Evolutionary conservation across 1,140 invertebrate genomes (phyloP).

Genomic region (Drosophila simulans): DNA sequence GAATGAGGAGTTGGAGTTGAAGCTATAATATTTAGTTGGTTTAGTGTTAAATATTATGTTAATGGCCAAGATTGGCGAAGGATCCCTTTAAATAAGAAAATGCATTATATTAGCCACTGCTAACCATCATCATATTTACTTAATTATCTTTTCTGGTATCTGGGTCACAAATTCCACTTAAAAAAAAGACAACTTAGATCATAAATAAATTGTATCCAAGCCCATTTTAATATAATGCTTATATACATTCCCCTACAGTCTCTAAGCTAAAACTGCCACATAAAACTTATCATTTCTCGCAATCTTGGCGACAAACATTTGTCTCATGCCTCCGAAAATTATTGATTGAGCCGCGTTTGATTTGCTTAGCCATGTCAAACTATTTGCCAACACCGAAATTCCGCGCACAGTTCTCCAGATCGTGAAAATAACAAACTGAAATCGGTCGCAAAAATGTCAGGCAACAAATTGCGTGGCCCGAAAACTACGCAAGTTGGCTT

Average conservation of each 20-base stretch:
- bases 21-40: neutral
- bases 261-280: slow-evolving; percentile 15
- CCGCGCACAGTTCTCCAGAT: slow-evolving; percentile 58
- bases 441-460: slow-evolving; percentile 55
- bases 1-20: slow-evolving; percentile 1
- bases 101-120: too few species aligned
- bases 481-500: slow-evolving; percentile 35
- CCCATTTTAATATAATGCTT: neutral
- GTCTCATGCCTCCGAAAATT: slow-evolving; percentile 25
- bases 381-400: slow-evolving; percentile 70
- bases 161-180: neutral
- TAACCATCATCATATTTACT: too few species aligned
- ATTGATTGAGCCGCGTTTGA: slow-evolving; percentile 69
- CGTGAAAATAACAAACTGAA: slow-evolving; percentile 36
- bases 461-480: slow-evolving; percentile 63
- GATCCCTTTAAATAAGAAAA: neutral
- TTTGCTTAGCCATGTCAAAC: slow-evolving; percentile 57
- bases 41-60: neutral
- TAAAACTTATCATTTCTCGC: slow-evolving; percentile 19
- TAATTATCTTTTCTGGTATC: neutral
- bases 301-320: slow-evolving; percentile 29
- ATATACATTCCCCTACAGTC: slow-evolving; percentile 16
- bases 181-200: neutral
- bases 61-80: neutral
- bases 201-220: neutral